These are phyloP conservation scores for Balaeniceps rex DNA, from an alignment of 2,113 vertebrate species.

Conservation along the genomic window DNA sequence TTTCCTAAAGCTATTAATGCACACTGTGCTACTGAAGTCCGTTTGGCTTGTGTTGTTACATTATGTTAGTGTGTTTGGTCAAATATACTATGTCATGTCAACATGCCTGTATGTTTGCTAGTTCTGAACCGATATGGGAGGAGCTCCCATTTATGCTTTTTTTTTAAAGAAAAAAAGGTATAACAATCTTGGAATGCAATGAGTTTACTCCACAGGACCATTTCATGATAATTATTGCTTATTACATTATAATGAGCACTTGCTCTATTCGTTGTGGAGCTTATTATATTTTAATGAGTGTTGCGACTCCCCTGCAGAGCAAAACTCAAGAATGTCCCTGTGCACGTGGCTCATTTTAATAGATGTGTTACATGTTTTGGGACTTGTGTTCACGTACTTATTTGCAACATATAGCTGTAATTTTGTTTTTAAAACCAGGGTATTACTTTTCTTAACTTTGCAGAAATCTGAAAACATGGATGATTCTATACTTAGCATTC, in stretches of 20 bases:
- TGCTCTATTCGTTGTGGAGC: slow-evolving; percentile 6
- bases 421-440: not conserved
- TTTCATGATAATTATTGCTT: slow-evolving; percentile 33
- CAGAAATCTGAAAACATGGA: not conserved
- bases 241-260: slow-evolving; percentile 41
- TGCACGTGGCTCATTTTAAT: not conserved
- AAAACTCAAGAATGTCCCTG: not conserved
- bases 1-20: not conserved
- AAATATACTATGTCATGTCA: not conserved
- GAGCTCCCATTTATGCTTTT: not conserved
- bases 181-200: not conserved
- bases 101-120: not conserved
- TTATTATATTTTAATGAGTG: slow-evolving; percentile 56
- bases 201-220: not conserved
- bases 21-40: not conserved
- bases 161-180: not conserved
- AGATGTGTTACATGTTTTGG: not conserved
- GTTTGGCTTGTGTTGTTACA: not conserved
- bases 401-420: not conserved
- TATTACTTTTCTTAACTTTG: not conserved
- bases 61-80: not conserved
- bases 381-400: not conserved
- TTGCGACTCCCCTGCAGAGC: not conserved
- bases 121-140: not conserved
- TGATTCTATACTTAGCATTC: not conserved